phyloP scores from a whole-genome alignment of 1,140 invertebrate genomes.

The Drusus annulatus region DNA sequence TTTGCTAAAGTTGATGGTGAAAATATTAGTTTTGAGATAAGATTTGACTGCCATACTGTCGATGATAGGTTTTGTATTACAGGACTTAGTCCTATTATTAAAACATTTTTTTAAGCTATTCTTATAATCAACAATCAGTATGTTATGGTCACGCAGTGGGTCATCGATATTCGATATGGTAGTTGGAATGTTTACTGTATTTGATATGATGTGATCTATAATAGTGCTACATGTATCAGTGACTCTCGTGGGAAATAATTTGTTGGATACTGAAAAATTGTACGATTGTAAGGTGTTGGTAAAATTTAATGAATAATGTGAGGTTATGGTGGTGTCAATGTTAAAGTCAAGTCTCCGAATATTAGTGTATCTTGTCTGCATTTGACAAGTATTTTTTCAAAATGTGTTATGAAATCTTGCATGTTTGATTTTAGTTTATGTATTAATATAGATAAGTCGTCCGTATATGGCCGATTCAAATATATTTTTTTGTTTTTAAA shows the following conservation, averaged over 20 bases:
- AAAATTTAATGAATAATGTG: not conserved
- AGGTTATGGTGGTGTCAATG: not conserved
- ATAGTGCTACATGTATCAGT: not conserved
- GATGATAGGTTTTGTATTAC: too few species aligned
- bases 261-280: not conserved
- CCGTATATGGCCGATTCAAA: too few species aligned
- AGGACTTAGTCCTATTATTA: too few species aligned
- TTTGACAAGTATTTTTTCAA: not conserved
- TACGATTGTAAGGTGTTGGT: not conserved
- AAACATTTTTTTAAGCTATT: too few species aligned
- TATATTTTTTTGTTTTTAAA: too few species aligned
- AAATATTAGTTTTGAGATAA: not conserved
- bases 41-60: too few species aligned
- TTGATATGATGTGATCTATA: conserved; percentile 7
- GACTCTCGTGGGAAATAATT: too few species aligned
- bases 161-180: not conserved
- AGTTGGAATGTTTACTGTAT: not conserved
- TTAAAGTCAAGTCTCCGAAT: not conserved
- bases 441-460: too few species aligned
- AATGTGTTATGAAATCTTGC: too few species aligned
- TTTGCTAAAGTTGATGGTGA: not conserved
- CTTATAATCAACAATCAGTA: too few species aligned
- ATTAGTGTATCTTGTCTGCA: not conserved
- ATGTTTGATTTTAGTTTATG: too few species aligned
- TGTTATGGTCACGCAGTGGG: too few species aligned